These are phyloP conservation scores for Vanessa tameamea DNA, from an alignment of 1,140 invertebrate species.

Conservation along the genomic window DNA sequence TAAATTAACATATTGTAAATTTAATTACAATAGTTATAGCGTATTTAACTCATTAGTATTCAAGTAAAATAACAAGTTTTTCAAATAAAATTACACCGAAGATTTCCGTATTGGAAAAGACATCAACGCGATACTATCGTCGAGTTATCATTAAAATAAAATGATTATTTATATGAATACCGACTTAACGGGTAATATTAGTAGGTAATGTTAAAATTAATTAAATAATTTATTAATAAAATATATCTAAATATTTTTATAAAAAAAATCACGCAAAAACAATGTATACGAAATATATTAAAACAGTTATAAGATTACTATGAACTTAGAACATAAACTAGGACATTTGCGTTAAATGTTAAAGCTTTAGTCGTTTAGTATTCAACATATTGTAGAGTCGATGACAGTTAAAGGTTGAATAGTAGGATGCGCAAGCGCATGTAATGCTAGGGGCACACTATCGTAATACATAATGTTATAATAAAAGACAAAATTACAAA, in stretches of 20 bases:
- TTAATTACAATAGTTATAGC: background rate
- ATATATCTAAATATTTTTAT: too few relatives aligned
- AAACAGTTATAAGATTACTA: background rate
- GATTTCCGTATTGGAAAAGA: constrained; percentile 42
- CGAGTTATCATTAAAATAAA: background rate
- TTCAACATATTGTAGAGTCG: constrained; percentile 12
- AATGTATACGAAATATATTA: background rate
- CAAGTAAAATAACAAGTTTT: background rate
- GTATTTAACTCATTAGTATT: background rate
- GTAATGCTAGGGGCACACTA: background rate
- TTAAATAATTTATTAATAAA: too few relatives aligned
- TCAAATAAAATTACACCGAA: background rate
- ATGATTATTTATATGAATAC: background rate
- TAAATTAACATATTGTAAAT: background rate
- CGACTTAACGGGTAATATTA: too few relatives aligned
- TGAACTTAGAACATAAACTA: constrained; percentile 8
- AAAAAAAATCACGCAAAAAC: background rate
- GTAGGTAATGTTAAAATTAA: too few relatives aligned
- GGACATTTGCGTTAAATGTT: constrained; percentile 23
- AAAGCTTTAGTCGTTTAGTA: constrained; percentile 21
- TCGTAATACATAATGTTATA: background rate
- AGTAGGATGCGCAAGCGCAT: constrained; percentile 15
- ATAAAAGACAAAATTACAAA: too few relatives aligned
- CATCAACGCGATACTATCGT: constrained; percentile 47
- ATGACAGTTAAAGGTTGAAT: constrained; percentile 28